These are phyloP conservation scores for Julus scanicus DNA, from an alignment of 2,888 invertebrate genomes.

Conservation along the genomic window DNA sequence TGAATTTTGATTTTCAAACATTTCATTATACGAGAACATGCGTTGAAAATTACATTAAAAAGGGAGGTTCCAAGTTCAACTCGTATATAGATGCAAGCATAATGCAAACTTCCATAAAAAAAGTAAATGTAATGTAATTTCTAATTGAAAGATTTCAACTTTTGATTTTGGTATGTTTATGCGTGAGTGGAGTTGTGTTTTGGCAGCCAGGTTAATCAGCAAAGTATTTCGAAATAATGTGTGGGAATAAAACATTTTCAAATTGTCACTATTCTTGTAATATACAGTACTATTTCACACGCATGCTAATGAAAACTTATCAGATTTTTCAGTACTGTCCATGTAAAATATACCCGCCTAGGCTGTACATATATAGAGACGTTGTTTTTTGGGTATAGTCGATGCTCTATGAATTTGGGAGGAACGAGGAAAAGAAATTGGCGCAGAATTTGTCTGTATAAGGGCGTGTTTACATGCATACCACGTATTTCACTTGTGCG, in stretches of 20 bases:
- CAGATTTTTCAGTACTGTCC: constrained; percentile 8
- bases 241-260: not conserved
- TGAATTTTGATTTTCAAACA: not conserved
- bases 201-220: not conserved
- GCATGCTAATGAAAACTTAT: not conserved
- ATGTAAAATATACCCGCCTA: not conserved
- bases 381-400: not conserved
- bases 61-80: not conserved
- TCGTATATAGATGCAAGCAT: not conserved
- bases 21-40: not conserved
- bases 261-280: constrained; percentile 12
- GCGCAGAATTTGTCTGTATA: not conserved
- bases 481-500: constrained; percentile 1
- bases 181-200: constrained; percentile 1
- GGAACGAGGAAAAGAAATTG: constrained; percentile 33
- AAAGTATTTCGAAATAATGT: not conserved
- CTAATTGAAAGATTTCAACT: constrained; percentile 33
- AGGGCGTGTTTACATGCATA: constrained; percentile 4
- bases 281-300: not conserved
- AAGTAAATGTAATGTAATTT: not conserved
- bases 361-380: not conserved
- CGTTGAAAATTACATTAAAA: constrained; percentile 31
- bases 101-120: constrained; percentile 6
- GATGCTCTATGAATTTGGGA: constrained; percentile 8
- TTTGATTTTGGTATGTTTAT: not conserved